phyloP scores from a whole-genome alignment of 1,140 invertebrate species.

The Drosophila navojoa region DNA sequence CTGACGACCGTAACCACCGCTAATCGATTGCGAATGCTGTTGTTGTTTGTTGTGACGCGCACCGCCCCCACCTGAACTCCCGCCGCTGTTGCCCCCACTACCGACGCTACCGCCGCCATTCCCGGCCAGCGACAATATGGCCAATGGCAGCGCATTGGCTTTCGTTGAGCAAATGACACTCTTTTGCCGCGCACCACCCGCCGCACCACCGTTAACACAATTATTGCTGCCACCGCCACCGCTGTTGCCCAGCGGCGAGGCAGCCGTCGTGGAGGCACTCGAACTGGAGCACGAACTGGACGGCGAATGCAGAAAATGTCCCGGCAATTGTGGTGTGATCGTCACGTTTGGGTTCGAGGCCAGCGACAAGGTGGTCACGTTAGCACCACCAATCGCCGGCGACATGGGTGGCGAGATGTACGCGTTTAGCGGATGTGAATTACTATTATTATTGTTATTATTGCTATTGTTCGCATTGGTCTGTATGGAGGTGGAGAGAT shows the following conservation, averaged over 20 bases:
- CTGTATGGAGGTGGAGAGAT: conserved; percentile 79
- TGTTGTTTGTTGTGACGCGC: conserved; percentile 3
- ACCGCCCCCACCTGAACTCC: neutral
- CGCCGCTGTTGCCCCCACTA: neutral
- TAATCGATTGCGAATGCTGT: conserved; percentile 23
- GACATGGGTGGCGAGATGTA: conserved; percentile 82
- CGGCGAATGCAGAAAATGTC: conserved; percentile 73
- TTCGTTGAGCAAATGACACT: conserved; percentile 81
- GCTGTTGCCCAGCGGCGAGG: conserved; percentile 55
- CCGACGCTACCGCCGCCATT: neutral
- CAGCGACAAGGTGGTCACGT: conserved; percentile 64
- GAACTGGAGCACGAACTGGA: conserved; percentile 66
- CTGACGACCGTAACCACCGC: conserved; percentile 55
- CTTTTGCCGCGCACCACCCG: conserved; percentile 52
- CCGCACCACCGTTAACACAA: neutral
- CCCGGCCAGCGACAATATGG: conserved; percentile 57
- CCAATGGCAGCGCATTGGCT: conserved; percentile 62
- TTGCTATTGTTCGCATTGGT: conserved; percentile 60
- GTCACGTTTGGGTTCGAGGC: conserved; percentile 79
- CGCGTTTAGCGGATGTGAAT: conserved; percentile 51
- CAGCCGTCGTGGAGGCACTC: conserved; percentile 69
- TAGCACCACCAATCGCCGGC: conserved; percentile 56
- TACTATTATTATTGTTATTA: conserved; percentile 10
- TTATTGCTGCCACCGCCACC: neutral
- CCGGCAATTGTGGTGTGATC: conserved; percentile 76